phyloP scores from a whole-genome alignment of 2,797 vertebrate species.

The Thamnophis elegans region DNA sequence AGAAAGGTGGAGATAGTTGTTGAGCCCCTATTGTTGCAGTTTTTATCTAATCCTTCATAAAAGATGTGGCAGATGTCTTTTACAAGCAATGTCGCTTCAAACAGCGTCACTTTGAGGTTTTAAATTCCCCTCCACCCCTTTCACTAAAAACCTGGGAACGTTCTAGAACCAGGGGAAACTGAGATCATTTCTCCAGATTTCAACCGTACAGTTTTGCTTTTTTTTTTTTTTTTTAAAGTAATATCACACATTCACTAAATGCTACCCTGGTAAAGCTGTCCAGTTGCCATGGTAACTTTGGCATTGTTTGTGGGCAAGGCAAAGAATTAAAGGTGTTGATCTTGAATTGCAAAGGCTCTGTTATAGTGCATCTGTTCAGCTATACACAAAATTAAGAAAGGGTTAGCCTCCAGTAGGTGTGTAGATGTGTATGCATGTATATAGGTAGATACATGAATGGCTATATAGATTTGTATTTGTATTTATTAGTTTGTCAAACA shows the following conservation, averaged over 20 bases:
- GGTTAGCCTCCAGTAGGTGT: constrained; percentile 4
- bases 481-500: too few species aligned
- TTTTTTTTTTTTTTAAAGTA: neutral
- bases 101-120: neutral
- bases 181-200: neutral
- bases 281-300: constrained; percentile 23
- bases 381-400: constrained; percentile 9
- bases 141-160: neutral
- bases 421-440: neutral
- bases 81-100: neutral
- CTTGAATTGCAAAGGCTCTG: constrained; percentile 2
- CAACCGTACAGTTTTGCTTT: too few species aligned
- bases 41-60: neutral
- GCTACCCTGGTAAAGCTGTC: neutral
- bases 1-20: neutral
- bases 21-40: neutral
- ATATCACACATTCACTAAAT: neutral
- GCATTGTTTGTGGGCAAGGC: neutral
- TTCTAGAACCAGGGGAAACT: neutral
- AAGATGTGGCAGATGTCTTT: neutral
- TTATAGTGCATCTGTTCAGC: constrained; percentile 11
- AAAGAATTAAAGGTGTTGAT: neutral
- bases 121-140: neutral
- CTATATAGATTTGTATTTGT: neutral
- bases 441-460: neutral